A percentile compares a stretch with the other conserved stretches of the same genome.
phyloP scores from a whole-genome alignment of 2,113 vertebrate species.

The Trematocara marginatum region DNA sequence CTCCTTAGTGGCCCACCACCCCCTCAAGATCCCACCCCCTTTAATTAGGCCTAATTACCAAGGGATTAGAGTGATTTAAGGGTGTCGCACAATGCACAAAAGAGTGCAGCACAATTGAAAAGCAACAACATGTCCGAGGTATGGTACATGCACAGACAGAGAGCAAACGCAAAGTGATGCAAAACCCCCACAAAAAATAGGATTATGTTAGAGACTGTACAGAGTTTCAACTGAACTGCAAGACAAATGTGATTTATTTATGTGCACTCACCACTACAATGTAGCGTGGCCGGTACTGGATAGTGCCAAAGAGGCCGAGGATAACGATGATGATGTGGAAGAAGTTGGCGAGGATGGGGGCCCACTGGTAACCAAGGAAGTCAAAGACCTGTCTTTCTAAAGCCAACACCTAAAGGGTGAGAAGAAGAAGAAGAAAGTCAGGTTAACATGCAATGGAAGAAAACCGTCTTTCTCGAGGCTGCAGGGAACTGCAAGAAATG shows the following conservation, averaged over 20 bases:
- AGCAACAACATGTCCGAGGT: not conserved
- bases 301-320: constrained; percentile 87
- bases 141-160: not conserved
- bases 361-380: constrained; percentile 92
- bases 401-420: constrained; percentile 73
- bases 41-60: constrained; percentile 65
- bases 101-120: constrained; percentile 11
- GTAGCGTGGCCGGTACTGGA: constrained; percentile 84
- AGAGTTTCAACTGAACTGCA: not conserved
- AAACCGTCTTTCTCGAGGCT: not conserved
- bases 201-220: not conserved
- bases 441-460: not conserved
- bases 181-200: not conserved
- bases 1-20: constrained; percentile 16
- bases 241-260: not conserved
- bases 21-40: not conserved
- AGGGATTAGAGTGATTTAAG: constrained; percentile 62
- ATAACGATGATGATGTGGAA: constrained; percentile 86
- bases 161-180: constrained; percentile 5
- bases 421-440: not conserved
- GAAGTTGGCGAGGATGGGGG: constrained; percentile 88
- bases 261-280: constrained; percentile 77
- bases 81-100: constrained; percentile 39
- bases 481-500: not conserved
- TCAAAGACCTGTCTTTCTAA: constrained; percentile 89